Evolutionary conservation across 2,888 invertebrate genomes (phyloP).

Genomic region (Phortica magna): DNA sequence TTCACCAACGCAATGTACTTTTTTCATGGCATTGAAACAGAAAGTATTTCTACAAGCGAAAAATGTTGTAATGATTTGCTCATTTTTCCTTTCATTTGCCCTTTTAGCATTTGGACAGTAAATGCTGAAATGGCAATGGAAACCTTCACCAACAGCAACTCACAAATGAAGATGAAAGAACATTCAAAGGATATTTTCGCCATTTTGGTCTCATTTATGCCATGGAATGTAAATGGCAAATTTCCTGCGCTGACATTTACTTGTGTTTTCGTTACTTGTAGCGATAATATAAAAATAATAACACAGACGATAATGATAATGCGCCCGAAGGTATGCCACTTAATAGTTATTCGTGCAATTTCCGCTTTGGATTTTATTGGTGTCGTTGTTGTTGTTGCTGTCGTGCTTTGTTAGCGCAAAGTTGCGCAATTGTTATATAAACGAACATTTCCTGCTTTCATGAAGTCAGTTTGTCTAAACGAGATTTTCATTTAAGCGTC

Average conservation of each 20-base stretch:
- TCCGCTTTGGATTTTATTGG: conserved; percentile 50
- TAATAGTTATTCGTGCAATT: conserved; percentile 71
- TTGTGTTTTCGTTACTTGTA: background rate
- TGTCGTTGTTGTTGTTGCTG: conserved; percentile 48
- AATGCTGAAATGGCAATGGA: no score
- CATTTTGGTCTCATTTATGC: no score
- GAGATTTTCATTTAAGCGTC: conserved; percentile 14
- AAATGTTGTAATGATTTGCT: background rate
- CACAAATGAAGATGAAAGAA: no score
- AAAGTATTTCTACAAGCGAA: background rate
- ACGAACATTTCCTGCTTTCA: background rate
- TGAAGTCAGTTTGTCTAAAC: conserved; percentile 39
- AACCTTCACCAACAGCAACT: no score
- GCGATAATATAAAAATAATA: conserved; percentile 42
- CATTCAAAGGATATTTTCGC: no score
- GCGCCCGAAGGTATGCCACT: conserved; percentile 57
- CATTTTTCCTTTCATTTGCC: background rate
- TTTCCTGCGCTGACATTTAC: background rate
- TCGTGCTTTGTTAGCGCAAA: conserved; percentile 56
- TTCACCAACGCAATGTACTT: background rate
- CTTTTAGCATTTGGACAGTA: background rate
- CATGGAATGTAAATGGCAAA: no score
- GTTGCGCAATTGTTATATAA: conserved; percentile 66
- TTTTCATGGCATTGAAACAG: background rate
- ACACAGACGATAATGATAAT: conserved; percentile 32